These are phyloP conservation scores for Sesamia nonagrioides DNA, from an alignment of 1,140 invertebrate species.

Conservation along the genomic window DNA sequence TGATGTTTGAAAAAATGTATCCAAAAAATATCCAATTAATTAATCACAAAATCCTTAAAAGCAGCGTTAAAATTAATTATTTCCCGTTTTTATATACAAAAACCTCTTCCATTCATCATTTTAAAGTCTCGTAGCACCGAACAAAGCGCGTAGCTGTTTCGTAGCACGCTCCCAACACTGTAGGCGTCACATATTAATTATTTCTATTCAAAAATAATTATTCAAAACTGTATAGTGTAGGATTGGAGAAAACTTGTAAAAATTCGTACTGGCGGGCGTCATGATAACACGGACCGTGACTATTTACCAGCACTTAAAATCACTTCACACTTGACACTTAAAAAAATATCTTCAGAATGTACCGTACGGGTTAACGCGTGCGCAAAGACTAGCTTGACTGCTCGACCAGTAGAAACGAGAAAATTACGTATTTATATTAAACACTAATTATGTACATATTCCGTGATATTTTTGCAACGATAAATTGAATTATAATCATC, in stretches of 20 bases:
- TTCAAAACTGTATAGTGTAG: slow-evolving; percentile 55
- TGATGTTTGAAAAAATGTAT: not conserved
- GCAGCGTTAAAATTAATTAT: not conserved
- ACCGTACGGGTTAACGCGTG: slow-evolving; percentile 72
- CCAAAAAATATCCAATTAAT: not conserved
- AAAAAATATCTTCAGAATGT: slow-evolving; percentile 63
- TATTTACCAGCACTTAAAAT: slow-evolving; percentile 61
- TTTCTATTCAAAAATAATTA: slow-evolving; percentile 51
- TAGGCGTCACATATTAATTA: slow-evolving; percentile 25
- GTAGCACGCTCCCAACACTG: slow-evolving; percentile 61
- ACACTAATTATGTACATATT: slow-evolving; percentile 75
- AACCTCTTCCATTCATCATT: slow-evolving; percentile 8
- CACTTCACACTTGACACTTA: slow-evolving; percentile 74
- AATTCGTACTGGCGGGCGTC: slow-evolving; percentile 75
- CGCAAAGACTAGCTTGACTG: slow-evolving; percentile 64
- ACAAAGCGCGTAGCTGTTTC: slow-evolving; percentile 65
- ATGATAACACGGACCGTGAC: slow-evolving; percentile 79
- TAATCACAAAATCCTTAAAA: not conserved
- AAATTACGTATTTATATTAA: slow-evolving; percentile 72
- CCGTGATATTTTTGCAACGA: slow-evolving; percentile 66
- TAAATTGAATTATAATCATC: slow-evolving; percentile 49
- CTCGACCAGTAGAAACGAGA: slow-evolving; percentile 63
- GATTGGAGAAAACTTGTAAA: slow-evolving; percentile 66
- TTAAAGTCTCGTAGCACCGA: slow-evolving; percentile 49
- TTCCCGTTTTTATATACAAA: not conserved